Percentiles rank a stretch among this genome's conserved stretches.
Evolutionary conservation across 2,113 vertebrate species (phyloP).

Genomic region (Harpagus bidentatus): DNA sequence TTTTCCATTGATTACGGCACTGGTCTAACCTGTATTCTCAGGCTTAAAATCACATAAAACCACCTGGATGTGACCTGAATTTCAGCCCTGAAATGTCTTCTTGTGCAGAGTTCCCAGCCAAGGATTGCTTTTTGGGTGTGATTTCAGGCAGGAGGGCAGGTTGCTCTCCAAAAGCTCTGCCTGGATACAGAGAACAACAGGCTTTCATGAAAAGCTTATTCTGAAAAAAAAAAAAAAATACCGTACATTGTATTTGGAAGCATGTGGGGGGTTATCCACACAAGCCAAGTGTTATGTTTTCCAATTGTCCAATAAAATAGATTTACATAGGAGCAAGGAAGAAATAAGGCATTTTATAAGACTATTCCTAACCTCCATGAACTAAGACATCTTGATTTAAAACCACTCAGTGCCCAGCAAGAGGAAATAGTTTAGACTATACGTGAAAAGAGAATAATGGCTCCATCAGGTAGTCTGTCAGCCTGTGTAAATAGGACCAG

Average conservation of each 20-base stretch:
- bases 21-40: background rate
- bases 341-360: slow-evolving; percentile 8
- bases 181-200: background rate
- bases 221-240: background rate
- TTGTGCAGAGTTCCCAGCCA: background rate
- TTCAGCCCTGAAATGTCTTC: background rate
- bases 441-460: slow-evolving; percentile 55
- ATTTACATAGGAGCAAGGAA: slow-evolving; percentile 58
- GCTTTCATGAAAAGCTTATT: slow-evolving; percentile 22
- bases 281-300: slow-evolving; percentile 39
- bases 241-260: slow-evolving; percentile 26
- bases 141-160: background rate
- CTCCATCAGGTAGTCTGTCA: slow-evolving; percentile 58
- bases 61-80: background rate
- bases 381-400: slow-evolving; percentile 57
- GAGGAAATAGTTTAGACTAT: slow-evolving; percentile 53
- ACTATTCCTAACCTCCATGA: slow-evolving; percentile 1
- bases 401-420: background rate
- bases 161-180: background rate
- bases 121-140: background rate
- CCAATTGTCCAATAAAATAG: slow-evolving; percentile 70
- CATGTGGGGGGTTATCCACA: slow-evolving; percentile 29
- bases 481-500: slow-evolving; percentile 40
- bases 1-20: background rate
- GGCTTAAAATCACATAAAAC: background rate